Evolutionary conservation across 2,797 vertebrate species (phyloP), one percentile per base, ranked within the genome.

Genomic region (Sebastes miniatus): DNA sequence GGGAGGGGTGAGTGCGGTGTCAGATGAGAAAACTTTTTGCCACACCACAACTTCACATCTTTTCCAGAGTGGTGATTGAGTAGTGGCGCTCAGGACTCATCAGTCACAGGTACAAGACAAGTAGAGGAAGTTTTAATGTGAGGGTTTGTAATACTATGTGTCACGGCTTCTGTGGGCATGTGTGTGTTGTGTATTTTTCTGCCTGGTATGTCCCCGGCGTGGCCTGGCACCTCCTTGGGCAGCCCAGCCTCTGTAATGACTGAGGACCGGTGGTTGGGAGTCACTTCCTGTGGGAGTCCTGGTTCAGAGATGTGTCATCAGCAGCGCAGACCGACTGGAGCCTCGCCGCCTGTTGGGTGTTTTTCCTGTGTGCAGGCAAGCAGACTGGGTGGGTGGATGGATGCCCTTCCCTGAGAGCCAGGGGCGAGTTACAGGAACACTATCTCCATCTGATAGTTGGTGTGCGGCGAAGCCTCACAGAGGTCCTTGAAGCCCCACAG

Each of bases 271-370:
- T 56, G 91, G 92, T 90, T 87, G 90, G 91, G 91, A 93, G 90
- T 95, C 92, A 95, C 93, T 94, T 96, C 94, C 95, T 96, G 94
- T 95, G 91, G 93, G 93, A 94, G 85, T 87, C 84, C 91, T 89
- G 88, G 85, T 91, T 93, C 91, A 94, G 85, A 83, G 90, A 91
- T 92, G 92, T 92, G 89, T 96, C 95, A 95, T 94, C 89, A 83
- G 85, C 89, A 91, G 92, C 24, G 82, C 92, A 94, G 92, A 93
- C 93, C 61, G 89, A 43, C 92, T 93, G 94, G 93, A 94, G 93
- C 92, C 91, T 83, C 2, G 65, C 39, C 9, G 84, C 77, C 84
- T 83, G 73, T 63, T 66, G 87, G 80, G 56, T 90, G 78, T 83
- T 88, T 91, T 91, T 87, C 74, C 77, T 87, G 75, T 81, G 87